These are phyloP conservation scores for Beris chalybata DNA, from an alignment of 2,888 invertebrate genomes.

Conservation along the genomic window DNA sequence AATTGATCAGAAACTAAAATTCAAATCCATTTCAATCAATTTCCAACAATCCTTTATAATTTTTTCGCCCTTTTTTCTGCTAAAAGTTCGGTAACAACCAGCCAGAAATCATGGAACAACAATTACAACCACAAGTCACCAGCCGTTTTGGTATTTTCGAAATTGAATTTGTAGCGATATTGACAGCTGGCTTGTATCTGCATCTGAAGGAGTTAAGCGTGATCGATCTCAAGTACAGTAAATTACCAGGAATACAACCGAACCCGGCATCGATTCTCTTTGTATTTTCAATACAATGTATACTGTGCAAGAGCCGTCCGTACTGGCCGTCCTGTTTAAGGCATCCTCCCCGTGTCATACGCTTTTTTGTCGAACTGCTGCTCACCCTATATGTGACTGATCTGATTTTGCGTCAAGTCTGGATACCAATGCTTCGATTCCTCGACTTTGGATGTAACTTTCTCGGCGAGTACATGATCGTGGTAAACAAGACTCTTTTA, in stretches of 20 bases:
- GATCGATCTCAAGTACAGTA: constrained; percentile 42
- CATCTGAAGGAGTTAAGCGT: constrained; percentile 43
- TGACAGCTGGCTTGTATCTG: constrained; percentile 42
- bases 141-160: constrained; percentile 1
- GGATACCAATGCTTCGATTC: constrained; percentile 44
- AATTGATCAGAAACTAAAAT: constrained; percentile 1
- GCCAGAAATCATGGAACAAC: background rate
- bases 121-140: background rate
- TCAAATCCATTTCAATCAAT: background rate
- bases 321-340: constrained; percentile 40
- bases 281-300: constrained; percentile 43
- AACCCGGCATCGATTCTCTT: constrained; percentile 46
- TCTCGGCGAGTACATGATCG: constrained; percentile 41
- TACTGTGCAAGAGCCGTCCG: constrained; percentile 43
- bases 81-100: background rate
- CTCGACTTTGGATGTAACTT: constrained; percentile 42
- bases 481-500: constrained; percentile 40
- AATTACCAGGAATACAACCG: constrained; percentile 42
- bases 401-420: constrained; percentile 43
- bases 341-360: constrained; percentile 39
- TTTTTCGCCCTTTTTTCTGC: background rate
- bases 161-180: constrained; percentile 40
- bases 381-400: constrained; percentile 43
- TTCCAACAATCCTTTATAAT: background rate
- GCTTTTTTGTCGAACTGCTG: constrained; percentile 42